These are phyloP conservation scores for Thysanoteuthis rhombus DNA, from an alignment of 2,888 invertebrate genomes.

Conservation along the genomic window DNA sequence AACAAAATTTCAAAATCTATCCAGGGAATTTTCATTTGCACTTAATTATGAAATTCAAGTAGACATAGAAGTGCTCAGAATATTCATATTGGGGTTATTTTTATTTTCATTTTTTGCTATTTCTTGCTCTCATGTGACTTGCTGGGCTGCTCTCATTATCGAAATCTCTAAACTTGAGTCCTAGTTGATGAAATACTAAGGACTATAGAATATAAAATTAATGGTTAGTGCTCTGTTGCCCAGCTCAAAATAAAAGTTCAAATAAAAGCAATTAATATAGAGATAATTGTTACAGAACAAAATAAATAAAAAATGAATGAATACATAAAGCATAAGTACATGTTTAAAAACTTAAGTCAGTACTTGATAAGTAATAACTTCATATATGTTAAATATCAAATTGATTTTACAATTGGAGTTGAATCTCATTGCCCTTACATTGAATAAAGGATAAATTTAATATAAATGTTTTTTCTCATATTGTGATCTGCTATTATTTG, in stretches of 20 bases:
- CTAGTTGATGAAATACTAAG: neutral
- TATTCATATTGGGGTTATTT: neutral
- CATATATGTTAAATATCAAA: neutral
- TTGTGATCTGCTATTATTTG: neutral
- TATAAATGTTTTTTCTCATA: neutral
- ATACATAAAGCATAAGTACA: no score
- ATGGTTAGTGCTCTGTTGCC: neutral
- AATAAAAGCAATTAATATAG: neutral
- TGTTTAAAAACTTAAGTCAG: no score
- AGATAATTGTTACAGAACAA: neutral
- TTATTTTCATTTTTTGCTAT: no score
- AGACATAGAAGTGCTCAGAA: neutral
- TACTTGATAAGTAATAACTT: neutral
- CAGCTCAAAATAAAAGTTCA: neutral
- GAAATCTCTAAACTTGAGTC: no score
- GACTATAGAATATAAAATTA: no score
- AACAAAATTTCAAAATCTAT: neutral
- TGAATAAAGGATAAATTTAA: no score
- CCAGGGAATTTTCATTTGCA: neutral
- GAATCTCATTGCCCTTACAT: neutral
- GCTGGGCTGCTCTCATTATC: no score
- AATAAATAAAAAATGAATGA: no score
- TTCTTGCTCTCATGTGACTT: neutral
- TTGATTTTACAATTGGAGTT: neutral
- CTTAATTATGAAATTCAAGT: neutral